Conservation (phyloP, 1,140 invertebrate species). For the Trinorchestia longiramus region DNA sequence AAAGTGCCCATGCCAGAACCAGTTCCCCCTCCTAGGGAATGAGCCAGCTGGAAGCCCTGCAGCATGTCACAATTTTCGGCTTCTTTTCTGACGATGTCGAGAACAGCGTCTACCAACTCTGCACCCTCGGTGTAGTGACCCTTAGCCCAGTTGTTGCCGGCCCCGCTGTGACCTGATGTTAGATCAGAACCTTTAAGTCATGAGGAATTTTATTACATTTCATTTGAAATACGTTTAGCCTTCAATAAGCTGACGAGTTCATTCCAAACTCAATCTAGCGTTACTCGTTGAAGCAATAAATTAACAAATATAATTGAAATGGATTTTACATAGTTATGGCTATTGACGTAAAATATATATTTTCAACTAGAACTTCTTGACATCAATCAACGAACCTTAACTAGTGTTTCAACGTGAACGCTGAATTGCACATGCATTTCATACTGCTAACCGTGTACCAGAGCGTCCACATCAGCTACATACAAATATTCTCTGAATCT, state of each 20-base stretch:
- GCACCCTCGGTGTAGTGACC: constrained; percentile 78
- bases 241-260: not conserved
- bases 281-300: not conserved
- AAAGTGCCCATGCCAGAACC: constrained; percentile 76
- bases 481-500: too few species aligned
- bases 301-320: too few species aligned
- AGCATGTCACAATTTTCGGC: constrained; percentile 86
- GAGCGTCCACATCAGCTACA: too few species aligned
- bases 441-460: too few species aligned
- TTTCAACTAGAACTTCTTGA: too few species aligned
- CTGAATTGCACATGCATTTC: too few species aligned
- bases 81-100: constrained; percentile 89
- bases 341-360: too few species aligned
- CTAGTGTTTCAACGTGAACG: too few species aligned
- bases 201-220: not conserved
- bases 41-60: constrained; percentile 80
- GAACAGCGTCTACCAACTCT: constrained; percentile 81
- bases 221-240: not conserved
- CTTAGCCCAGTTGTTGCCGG: constrained; percentile 86
- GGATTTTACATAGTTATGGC: too few species aligned
- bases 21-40: constrained; percentile 76
- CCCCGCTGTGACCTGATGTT: constrained; percentile 72
- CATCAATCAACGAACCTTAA: too few species aligned
- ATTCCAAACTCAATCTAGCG: not conserved
- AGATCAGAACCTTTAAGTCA: not conserved